Base-by-base conservation (phyloP, 2,888 invertebrate species). In the Nebria brevicollis region DNA sequence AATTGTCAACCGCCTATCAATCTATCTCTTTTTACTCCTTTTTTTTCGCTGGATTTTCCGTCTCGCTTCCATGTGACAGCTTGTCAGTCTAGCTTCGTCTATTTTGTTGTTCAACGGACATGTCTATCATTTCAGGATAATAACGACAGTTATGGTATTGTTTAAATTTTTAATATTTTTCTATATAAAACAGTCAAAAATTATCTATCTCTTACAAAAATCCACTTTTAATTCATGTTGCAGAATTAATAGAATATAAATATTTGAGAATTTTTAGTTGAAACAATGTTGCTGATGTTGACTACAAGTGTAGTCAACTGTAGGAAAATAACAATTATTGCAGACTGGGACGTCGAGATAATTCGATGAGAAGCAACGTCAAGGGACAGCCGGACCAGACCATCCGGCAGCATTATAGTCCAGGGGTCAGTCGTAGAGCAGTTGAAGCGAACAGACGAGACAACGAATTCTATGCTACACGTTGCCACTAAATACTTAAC, bases 1-100 rank as follows among this genome's bases (percentile, higher is more conserved):
- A 78, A 78, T 78, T 78, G 78, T 78, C 78, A 78, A 73, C 78
- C 73, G 64, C 41, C 54, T 70, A 26, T 66, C 73, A 42, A 34
- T 78, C 73, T 78, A 64, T 13, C 73, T 66, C 72, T 25, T 34
- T 25, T 11, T 25, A 70, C 70, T 25, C 8, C 70, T 34, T 20
- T 66, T 25, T 11, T 34, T 26, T 4, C 20, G 20, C 26, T 70
- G 8, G 54, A 54, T 54, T 54, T 54, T 54, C 54, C 54, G 54
- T 54, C 54, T 54, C 54, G 54, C 54, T 54, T 54, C 54, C 54
- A 54, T 13, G 13, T 54, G 54, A 54, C 54, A 54, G 54, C 11
- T 8, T 54, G 54, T 54, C 54, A 54, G 54, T 54, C 54, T 54
- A 54, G 54, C 54, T 54, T 54, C 54, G 54, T 54, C 54, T 54